phyloP scores from a whole-genome alignment of 2,797 vertebrate genomes.

The Adelosebastes latens region DNA sequence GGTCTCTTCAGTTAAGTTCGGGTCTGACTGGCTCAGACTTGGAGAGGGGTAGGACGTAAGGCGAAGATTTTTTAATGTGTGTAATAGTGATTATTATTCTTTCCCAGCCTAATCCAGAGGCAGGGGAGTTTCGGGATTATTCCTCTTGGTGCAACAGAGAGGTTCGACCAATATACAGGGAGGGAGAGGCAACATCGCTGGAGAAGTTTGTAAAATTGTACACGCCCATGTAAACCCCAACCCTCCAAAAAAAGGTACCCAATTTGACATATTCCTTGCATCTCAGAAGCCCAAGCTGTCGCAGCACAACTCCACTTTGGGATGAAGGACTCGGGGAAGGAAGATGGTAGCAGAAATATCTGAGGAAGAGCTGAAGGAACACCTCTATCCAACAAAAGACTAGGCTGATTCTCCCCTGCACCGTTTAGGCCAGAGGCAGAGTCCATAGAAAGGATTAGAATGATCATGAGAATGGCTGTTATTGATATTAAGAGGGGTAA shows the following conservation, averaged over 20 bases:
- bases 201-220: slow-evolving; percentile 50
- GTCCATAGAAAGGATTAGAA: slow-evolving; percentile 72
- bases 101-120: slow-evolving; percentile 63
- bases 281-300: slow-evolving; percentile 47
- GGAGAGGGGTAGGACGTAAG: slow-evolving; percentile 63
- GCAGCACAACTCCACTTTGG: slow-evolving; percentile 42
- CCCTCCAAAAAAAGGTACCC: slow-evolving; percentile 41
- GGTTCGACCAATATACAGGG: slow-evolving; percentile 51
- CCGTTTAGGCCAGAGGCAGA: slow-evolving; percentile 56
- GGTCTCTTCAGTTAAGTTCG: slow-evolving; percentile 59
- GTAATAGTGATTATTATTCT: slow-evolving; percentile 48
- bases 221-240: slow-evolving; percentile 34
- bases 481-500: slow-evolving; percentile 75
- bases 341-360: slow-evolving; percentile 55
- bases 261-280: slow-evolving; percentile 53
- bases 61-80: slow-evolving; percentile 49
- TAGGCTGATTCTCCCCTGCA: slow-evolving; percentile 48
- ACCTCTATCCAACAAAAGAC: slow-evolving; percentile 37
- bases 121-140: slow-evolving; percentile 29
- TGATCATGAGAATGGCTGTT: slow-evolving; percentile 78
- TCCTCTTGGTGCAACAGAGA: slow-evolving; percentile 43
- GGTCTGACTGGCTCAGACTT: slow-evolving; percentile 56
- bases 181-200: slow-evolving; percentile 41
- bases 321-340: slow-evolving; percentile 47
- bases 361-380: slow-evolving; percentile 39